These are phyloP conservation scores for Illadopsis cleaveri DNA, from an alignment of 2,113 vertebrate species.

Conservation along the genomic window DNA sequence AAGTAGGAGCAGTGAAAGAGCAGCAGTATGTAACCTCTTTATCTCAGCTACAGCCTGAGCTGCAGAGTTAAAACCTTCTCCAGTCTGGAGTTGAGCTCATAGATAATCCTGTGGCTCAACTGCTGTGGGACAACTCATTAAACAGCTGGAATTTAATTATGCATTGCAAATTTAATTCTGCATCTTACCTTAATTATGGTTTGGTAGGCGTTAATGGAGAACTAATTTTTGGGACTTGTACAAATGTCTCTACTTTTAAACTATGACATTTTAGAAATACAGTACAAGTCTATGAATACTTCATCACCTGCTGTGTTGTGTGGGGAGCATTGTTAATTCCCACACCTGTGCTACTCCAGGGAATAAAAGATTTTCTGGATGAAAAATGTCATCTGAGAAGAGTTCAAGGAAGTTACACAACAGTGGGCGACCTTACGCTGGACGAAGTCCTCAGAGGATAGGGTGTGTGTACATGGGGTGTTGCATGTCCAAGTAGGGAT, in stretches of 20 bases:
- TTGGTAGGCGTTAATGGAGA: neutral
- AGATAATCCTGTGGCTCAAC: neutral
- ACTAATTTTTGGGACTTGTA: neutral
- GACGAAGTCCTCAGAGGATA: neutral
- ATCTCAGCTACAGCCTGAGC: neutral
- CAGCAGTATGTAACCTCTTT: neutral
- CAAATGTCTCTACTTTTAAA: neutral
- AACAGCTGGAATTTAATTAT: neutral
- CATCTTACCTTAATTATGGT: neutral
- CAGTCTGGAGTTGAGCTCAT: rapidly evolving
- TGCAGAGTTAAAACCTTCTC: neutral
- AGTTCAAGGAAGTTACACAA: neutral
- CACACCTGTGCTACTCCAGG: neutral
- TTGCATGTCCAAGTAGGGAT: neutral
- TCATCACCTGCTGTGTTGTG: neutral
- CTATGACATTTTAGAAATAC: neutral
- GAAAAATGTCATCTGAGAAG: neutral
- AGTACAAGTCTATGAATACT: neutral
- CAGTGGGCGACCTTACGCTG: neutral
- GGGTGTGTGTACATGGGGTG: rapidly evolving
- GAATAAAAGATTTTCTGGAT: neutral
- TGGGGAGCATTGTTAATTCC: neutral
- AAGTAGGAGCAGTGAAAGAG: neutral
- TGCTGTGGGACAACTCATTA: neutral
- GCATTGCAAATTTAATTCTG: neutral